A percentile compares a stretch with the other conserved stretches of the same genome.
Conservation (phyloP, 2,797 vertebrate species). For the Peromyscus melanophrys region DNA sequence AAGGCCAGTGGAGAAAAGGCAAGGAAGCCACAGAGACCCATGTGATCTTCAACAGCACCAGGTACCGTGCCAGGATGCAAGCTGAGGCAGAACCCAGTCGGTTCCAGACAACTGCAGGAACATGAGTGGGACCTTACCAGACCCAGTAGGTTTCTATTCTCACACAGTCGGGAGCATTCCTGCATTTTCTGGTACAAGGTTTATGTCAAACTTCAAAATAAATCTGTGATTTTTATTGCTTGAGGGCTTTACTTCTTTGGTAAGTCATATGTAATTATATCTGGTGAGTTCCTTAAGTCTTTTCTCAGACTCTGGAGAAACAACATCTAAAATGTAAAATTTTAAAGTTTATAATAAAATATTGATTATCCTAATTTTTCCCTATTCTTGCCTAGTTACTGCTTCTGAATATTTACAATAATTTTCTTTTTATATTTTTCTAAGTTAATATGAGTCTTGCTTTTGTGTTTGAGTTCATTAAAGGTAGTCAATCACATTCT, state of each 20-base stretch:
- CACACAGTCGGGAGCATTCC: neutral
- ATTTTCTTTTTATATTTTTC: neutral
- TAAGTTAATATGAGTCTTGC: neutral
- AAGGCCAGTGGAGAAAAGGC: neutral
- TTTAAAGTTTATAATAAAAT: neutral
- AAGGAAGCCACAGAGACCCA: neutral
- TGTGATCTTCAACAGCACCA: neutral
- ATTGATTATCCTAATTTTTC: neutral
- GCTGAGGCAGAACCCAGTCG: neutral
- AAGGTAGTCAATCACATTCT: neutral
- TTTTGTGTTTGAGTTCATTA: slow-evolving; percentile 55
- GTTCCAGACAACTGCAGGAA: slow-evolving; percentile 7
- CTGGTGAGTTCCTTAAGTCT: neutral
- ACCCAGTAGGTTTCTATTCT: neutral
- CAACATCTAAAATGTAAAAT: slow-evolving; percentile 34
- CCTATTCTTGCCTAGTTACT: neutral
- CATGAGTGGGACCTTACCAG: neutral
- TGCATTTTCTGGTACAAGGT: neutral
- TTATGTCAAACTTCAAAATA: slow-evolving; percentile 41
- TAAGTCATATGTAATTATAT: neutral
- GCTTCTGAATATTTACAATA: neutral
- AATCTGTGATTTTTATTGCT: neutral
- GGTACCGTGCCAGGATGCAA: neutral
- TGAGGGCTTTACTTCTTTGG: neutral
- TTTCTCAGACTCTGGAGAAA: neutral